Base-by-base conservation (phyloP, 2,797 vertebrate species). In the Characodon lateralis region DNA sequence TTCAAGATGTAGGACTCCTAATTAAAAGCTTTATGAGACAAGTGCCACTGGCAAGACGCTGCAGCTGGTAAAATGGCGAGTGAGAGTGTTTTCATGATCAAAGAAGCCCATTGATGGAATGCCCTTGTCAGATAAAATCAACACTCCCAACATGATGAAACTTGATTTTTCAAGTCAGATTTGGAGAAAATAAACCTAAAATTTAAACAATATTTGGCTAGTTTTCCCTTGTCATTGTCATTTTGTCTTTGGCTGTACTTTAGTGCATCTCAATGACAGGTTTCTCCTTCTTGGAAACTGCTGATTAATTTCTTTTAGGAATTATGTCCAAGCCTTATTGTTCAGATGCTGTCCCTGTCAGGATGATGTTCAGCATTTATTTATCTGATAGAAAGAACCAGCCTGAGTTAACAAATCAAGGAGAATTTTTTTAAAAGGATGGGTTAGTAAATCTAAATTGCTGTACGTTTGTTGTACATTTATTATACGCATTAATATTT, bases 1-100 rank as follows among this genome's bases (percentile, higher is more conserved):
- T 84, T 86, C 69, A 80, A 85, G 75, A 76, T 82, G 70, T 86
- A 85, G 78, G 61, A 66, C 77, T 70, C 73, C 73, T 78, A 82
- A 78, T 81, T 77, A 85, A 79, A 71, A 39, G 86, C 65, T 74
- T 59, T 26, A 63, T 74, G 81, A 80, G 55, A 73, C 43, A 83
- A 76, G 35, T 73, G 83, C 83, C 78, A 46, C 68, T 78, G 80
- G 85, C 75, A 46, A 72, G 48, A 39, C 53, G 78, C 56, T 74
- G 71, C 86, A 89, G 83, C 83, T 89, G 82, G 72, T 41, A 7
- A 78, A 70, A 71, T 31, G 1, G 68, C 35, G 35, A 35, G 35
- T 35, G 35, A 35, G 35, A 35, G 31, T 2, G 16, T 6, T 55
- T 2, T 55, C 7, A 24, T 24, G 8, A 22, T 39, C 1, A 35